A percentile compares a stretch with the other conserved stretches of the same genome.
Conservation (phyloP, 2,797 vertebrate genomes). For the Bradypus variegatus region DNA sequence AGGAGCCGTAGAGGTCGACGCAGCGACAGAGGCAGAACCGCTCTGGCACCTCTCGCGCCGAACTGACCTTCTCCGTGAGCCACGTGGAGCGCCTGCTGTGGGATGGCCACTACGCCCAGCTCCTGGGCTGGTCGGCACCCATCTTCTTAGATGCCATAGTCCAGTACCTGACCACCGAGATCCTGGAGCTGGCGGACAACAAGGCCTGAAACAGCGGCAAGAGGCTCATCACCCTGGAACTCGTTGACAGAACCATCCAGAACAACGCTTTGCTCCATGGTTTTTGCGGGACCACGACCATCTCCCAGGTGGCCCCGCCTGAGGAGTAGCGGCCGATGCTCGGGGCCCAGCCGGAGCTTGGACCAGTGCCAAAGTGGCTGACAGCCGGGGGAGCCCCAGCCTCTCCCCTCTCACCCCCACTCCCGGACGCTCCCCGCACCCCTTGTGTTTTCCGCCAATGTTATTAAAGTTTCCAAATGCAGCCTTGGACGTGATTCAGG, state of each 20-base stretch:
- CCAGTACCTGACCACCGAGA: constrained; percentile 12
- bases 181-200: constrained; percentile 14
- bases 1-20: not conserved
- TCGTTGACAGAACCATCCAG: constrained; percentile 75
- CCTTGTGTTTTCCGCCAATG: too few relatives aligned
- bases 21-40: not conserved
- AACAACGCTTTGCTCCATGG: constrained; percentile 77
- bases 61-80: not conserved
- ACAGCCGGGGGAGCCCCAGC: not conserved
- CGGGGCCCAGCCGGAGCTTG: not conserved
- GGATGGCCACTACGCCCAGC: not conserved
- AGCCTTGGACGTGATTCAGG: not conserved
- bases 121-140: accelerated
- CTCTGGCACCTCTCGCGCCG: not conserved
- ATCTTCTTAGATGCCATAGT: not conserved
- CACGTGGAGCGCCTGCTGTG: not conserved
- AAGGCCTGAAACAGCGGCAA: constrained; percentile 68
- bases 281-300: constrained; percentile 74
- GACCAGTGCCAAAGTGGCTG: not conserved
- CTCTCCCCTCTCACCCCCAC: not conserved
- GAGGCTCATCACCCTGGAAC: constrained; percentile 76
- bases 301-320: constrained; percentile 60
- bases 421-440: not conserved
- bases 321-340: not conserved
- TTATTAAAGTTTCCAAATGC: too few relatives aligned